phyloP scores from a whole-genome alignment of 2,797 vertebrate species.

The Pitangus sulphuratus region DNA sequence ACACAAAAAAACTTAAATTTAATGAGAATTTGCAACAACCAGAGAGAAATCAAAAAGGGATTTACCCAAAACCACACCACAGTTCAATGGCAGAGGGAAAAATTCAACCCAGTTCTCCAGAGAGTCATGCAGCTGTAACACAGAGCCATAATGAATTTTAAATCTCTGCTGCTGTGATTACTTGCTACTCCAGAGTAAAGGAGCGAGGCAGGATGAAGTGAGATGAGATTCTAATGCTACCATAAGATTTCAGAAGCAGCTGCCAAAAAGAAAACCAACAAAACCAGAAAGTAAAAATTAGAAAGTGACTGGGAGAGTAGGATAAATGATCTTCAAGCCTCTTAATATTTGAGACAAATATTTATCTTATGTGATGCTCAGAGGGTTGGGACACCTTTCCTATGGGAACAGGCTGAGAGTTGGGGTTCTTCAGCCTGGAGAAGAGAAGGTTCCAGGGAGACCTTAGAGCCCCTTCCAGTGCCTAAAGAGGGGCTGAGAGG shows the following conservation, averaged over 20 bases:
- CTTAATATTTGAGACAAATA: not conserved
- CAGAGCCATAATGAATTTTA: not conserved
- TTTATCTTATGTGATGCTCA: not conserved
- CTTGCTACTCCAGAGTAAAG: not conserved
- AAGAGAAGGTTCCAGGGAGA: not conserved
- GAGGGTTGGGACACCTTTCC: not conserved
- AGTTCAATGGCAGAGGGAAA: not conserved
- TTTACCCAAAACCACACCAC: not conserved
- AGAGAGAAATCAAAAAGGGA: not conserved
- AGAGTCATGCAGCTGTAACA: not conserved
- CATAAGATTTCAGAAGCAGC: not conserved
- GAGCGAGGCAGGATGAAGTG: not conserved
- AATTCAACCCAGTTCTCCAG: not conserved
- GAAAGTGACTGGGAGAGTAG: not conserved
- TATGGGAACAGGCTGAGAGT: not conserved
- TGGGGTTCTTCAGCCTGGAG: rapidly evolving
- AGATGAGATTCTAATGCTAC: not conserved
- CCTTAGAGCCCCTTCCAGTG: rapidly evolving
- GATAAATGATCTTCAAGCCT: not conserved
- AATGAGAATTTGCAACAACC: not conserved
- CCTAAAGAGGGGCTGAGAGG: not conserved
- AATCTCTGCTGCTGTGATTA: not conserved
- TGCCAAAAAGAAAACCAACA: not conserved
- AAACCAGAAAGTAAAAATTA: not conserved
- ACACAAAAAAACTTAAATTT: not conserved